A percentile compares a stretch with the other conserved stretches of the same genome.
These are phyloP conservation scores for Protosalanx chinensis DNA, from an alignment of 2,797 vertebrate species.

Conservation along the genomic window DNA sequence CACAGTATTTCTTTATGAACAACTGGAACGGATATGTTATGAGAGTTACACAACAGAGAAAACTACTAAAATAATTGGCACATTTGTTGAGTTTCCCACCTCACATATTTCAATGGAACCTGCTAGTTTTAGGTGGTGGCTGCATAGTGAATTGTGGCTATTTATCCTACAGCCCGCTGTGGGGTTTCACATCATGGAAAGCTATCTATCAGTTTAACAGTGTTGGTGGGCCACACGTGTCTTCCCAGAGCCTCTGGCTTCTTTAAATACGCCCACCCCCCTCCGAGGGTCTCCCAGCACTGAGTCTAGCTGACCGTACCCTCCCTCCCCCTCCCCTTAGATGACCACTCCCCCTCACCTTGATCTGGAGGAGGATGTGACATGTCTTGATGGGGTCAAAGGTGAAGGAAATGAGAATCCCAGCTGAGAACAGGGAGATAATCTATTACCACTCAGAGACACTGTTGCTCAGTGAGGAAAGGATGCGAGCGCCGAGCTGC, in stretches of 20 bases:
- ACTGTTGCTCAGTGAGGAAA: neutral
- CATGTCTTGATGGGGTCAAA: constrained; percentile 45
- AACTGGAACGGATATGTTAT: no score
- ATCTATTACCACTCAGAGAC: constrained; percentile 24
- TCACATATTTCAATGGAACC: no score
- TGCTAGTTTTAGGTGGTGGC: no score
- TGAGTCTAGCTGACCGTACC: no score
- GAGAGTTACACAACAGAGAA: no score
- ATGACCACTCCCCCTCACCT: constrained; percentile 42
- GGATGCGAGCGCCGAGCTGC: neutral
- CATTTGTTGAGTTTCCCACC: no score
- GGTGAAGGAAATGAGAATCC: constrained; percentile 56
- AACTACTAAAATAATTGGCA: no score
- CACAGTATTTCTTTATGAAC: no score
- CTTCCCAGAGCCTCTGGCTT: no score
- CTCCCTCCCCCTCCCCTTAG: neutral
- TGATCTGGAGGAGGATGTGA: constrained; percentile 52
- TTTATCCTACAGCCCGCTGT: neutral
- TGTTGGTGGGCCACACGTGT: constrained; percentile 58
- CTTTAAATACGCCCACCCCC: no score
- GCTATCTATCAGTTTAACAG: constrained; percentile 33
- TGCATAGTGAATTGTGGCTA: no score
- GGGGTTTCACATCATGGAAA: constrained; percentile 40
- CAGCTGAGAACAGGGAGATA: constrained; percentile 40
- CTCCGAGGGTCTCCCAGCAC: no score